Conservation (phyloP, 2,797 vertebrate species). For the Molossus molossus region DNA sequence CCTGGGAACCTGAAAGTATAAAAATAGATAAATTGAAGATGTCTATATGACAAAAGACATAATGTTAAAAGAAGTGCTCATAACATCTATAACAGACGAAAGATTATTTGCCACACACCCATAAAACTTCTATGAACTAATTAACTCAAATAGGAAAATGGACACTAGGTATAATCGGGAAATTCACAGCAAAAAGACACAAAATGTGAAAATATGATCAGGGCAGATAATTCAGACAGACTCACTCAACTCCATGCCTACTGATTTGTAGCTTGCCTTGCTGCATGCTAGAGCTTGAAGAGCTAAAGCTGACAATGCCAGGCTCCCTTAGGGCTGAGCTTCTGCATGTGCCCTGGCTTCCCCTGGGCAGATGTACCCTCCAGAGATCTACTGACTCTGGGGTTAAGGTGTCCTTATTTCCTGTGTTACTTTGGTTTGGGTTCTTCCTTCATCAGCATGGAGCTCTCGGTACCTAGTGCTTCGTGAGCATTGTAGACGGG, state of each 20-base stretch:
- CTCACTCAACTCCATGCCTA: neutral
- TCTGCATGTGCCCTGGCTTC: neutral
- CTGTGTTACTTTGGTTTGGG: neutral
- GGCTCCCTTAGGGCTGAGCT: neutral
- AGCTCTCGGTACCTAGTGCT: neutral
- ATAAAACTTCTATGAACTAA: neutral
- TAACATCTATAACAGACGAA: neutral
- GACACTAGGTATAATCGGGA: neutral
- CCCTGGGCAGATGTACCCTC: neutral
- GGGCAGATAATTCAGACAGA: neutral
- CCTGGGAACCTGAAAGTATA: neutral
- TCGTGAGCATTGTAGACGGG: neutral
- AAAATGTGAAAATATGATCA: neutral
- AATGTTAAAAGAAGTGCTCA: constrained; percentile 9
- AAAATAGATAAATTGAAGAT: constrained; percentile 19
- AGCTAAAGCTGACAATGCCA: neutral
- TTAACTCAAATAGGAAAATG: constrained; percentile 14
- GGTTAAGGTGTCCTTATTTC: neutral
- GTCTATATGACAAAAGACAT: neutral
- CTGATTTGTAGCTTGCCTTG: no score
- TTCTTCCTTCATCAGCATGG: neutral
- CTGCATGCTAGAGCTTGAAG: neutral
- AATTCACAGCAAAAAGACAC: neutral
- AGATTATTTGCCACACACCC: constrained; percentile 6
- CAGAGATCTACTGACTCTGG: neutral